Evolutionary conservation across 2,113 vertebrate genomes (phyloP).

Genomic region (Rhinogobius similis): DNA sequence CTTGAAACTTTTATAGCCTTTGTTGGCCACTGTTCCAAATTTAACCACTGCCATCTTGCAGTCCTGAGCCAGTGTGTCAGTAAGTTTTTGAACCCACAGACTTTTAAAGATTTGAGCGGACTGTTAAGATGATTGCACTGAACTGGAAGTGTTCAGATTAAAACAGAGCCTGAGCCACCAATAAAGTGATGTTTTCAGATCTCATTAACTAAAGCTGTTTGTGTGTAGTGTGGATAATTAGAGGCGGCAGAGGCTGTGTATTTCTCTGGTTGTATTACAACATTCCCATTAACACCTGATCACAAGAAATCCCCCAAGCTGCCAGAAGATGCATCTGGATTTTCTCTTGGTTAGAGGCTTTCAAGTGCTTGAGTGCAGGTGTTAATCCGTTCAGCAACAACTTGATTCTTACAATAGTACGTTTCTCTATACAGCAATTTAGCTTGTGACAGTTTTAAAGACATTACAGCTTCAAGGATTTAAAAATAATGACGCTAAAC

Average conservation of each 20-base stretch:
- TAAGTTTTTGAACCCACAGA: neutral
- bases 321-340: conserved; percentile 63
- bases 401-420: conserved; percentile 37
- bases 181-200: conserved; percentile 68
- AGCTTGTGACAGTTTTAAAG: conserved; percentile 38
- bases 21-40: conserved; percentile 18
- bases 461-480: conserved; percentile 17
- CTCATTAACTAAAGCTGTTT: conserved; percentile 74
- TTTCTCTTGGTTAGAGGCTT: conserved; percentile 59
- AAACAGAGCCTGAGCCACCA: conserved; percentile 51
- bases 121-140: conserved; percentile 53
- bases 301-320: conserved; percentile 61
- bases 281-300: conserved; percentile 72
- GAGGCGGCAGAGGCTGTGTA: conserved; percentile 56
- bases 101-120: conserved; percentile 11
- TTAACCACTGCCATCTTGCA: conserved; percentile 30
- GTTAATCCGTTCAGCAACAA: conserved; percentile 44
- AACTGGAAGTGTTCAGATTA: conserved; percentile 56
- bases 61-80: conserved; percentile 20
- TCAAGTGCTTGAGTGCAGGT: conserved; percentile 57
- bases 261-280: conserved; percentile 62
- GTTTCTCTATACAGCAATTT: conserved; percentile 22
- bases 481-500: conserved; percentile 14
- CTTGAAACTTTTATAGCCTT: conserved; percentile 29
- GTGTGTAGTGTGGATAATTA: conserved; percentile 71